These are phyloP conservation scores for Calameuta filiformis DNA, from an alignment of 2,888 invertebrate species.

Conservation along the genomic window DNA sequence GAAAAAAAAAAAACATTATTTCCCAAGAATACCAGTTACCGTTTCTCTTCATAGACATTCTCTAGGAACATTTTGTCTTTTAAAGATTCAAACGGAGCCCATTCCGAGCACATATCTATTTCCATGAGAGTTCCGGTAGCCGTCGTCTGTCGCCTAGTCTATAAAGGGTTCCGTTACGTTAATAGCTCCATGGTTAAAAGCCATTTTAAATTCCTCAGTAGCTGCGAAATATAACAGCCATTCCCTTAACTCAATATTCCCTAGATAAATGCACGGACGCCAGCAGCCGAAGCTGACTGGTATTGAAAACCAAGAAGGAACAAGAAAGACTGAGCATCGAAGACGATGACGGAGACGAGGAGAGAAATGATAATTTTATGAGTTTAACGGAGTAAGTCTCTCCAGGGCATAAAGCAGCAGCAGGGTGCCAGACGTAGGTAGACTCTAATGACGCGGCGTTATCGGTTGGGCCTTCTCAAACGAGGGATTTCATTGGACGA, in stretches of 20 bases:
- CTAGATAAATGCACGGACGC: not conserved
- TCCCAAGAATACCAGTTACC: not conserved
- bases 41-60: not conserved
- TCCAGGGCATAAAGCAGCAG: conserved; percentile 38
- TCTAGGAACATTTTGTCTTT: not conserved
- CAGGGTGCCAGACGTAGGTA: conserved; percentile 36
- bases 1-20: not conserved
- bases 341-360: not conserved
- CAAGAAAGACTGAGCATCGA: not conserved
- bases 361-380: conserved; percentile 37
- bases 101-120: conserved; percentile 4
- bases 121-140: conserved; percentile 28
- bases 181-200: conserved; percentile 26
- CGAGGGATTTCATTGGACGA: not conserved
- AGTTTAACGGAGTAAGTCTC: conserved; percentile 30
- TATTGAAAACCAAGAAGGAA: not conserved
- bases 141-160: conserved; percentile 29
- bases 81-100: not conserved
- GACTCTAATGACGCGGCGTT: conserved; percentile 15
- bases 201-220: not conserved
- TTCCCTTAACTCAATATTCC: not conserved
- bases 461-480: not conserved
- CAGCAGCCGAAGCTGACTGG: not conserved
- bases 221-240: not conserved
- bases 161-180: conserved; percentile 25